Evolutionary conservation across 2,113 vertebrate genomes (phyloP).

Genomic region (Rallus limicola): DNA sequence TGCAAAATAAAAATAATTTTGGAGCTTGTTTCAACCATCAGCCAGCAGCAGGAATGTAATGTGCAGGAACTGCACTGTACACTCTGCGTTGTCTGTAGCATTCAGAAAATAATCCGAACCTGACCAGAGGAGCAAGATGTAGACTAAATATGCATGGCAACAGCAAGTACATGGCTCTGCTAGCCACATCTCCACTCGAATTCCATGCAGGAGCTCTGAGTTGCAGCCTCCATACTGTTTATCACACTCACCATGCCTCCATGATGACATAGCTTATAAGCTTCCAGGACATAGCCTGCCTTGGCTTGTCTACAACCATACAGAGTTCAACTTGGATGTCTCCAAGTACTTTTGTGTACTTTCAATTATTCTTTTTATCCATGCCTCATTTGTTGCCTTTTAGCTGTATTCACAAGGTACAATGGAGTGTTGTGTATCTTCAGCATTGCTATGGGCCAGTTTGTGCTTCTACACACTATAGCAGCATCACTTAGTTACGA

Average conservation of each 20-base stretch:
- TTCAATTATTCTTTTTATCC: background rate
- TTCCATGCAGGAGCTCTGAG: background rate
- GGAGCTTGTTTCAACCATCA: background rate
- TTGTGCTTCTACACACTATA: background rate
- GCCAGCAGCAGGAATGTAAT: background rate
- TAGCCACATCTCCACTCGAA: background rate
- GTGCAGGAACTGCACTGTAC: background rate
- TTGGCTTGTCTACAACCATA: background rate
- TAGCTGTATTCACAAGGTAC: background rate
- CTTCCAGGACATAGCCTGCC: background rate
- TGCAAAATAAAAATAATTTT: background rate
- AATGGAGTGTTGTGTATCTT: rapidly evolving
- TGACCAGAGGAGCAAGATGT: background rate
- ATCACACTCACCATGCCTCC: background rate
- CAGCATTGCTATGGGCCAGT: background rate
- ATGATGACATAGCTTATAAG: background rate
- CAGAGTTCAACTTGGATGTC: background rate
- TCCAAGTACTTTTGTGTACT: background rate
- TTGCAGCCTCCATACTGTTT: background rate
- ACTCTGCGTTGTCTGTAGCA: background rate
- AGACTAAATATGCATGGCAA: background rate
- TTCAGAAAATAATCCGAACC: background rate
- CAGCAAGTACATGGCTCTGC: background rate
- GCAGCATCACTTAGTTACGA: background rate
- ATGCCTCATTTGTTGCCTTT: background rate